These are phyloP conservation scores for Elegia similella DNA, from an alignment of 2,888 invertebrate genomes.

Conservation along the genomic window DNA sequence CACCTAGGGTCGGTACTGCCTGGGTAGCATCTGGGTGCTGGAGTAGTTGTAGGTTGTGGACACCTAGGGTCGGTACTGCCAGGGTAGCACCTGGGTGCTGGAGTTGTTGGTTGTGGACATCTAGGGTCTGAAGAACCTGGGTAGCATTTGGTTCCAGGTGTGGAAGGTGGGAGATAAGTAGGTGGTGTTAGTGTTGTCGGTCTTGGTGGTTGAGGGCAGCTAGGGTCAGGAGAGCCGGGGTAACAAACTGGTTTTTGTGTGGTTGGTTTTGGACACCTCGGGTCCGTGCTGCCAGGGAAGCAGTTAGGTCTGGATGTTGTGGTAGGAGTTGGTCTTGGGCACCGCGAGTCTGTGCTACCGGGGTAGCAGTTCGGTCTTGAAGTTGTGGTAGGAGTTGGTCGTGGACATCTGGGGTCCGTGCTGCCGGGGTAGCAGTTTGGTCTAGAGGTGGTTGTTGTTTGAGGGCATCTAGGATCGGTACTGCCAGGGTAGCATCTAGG, in stretches of 20 bases:
- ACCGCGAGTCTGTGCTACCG: slow-evolving; percentile 40
- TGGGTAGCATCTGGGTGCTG: slow-evolving; percentile 36
- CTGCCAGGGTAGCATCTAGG: slow-evolving; percentile 32
- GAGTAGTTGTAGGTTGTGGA: slow-evolving; percentile 32
- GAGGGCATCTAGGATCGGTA: no score
- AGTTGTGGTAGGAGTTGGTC: slow-evolving; percentile 26
- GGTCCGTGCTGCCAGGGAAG: slow-evolving; percentile 11
- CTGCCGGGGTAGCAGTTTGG: no score
- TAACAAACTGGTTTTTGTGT: slow-evolving; percentile 26
- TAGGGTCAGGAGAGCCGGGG: slow-evolving; percentile 34
- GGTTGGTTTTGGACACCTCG: slow-evolving; percentile 22
- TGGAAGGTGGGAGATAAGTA: slow-evolving; percentile 38
- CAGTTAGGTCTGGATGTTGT: slow-evolving; percentile 28
- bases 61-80: slow-evolving; percentile 39
- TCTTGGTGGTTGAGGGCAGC: slow-evolving; percentile 28
- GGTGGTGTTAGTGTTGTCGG: slow-evolving; percentile 30
- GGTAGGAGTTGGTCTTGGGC: slow-evolving; percentile 28
- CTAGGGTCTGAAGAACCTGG: slow-evolving; percentile 37
- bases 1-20: slow-evolving; percentile 39
- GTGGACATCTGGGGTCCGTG: slow-evolving; percentile 24
- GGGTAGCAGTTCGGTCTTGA: slow-evolving; percentile 38
- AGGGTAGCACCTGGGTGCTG: slow-evolving; percentile 38
- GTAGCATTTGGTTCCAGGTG: slow-evolving; percentile 31
- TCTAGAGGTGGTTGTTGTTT: no score
- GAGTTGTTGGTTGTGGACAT: slow-evolving; percentile 18